Evolutionary conservation across 1,140 invertebrate species (phyloP), one percentile per base, ranked within the genome.

Genomic region (Drosophila repleta): DNA sequence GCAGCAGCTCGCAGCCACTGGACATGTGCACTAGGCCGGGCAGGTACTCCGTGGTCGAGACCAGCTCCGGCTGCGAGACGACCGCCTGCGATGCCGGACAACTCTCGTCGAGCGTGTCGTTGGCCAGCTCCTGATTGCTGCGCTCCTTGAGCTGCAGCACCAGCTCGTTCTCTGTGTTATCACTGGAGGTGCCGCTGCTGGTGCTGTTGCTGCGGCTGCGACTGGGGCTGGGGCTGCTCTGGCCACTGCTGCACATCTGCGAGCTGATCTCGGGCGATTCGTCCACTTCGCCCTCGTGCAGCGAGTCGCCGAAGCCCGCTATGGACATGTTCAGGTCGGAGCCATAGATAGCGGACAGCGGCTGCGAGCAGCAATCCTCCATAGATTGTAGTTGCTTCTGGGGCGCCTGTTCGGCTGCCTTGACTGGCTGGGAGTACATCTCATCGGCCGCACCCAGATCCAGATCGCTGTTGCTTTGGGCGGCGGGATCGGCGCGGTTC

Each of bases 31-130:
- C 93, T 97, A 99, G 97, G 29, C 96, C 96, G 3, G 97, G 96
- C 35, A 98, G 92, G 93, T 98, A 98, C 93, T 97, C 96, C 0
- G 96, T 97, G 0, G 96, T 98, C 1, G 96, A 97, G 15, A 79
- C 43, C 24, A 69, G 21, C 20, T 74, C 65, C 5, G 58, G 20
- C 3, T 18, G 1, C 24, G 35, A 15, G 0, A 35, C 29, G 15
- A 41, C 18, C 10, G 51, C 15, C 4, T 39, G 24, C 8, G 26
- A n/a, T 1, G 41, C 32, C 0, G 51, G 24, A 8, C n/a, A 4
- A 8, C n/a, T 32, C n/a, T 55, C 64, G 6, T 29, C 29, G n/a
- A 15, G 18, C 10, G 10, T 10, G 0, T 21, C 49, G 6, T 32
- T 37, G 45, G 3, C 8, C 0, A 13, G 5, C 2, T 29, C 45